These are phyloP conservation scores for Leptonema lineaticorne DNA, from an alignment of 1,140 invertebrate species.

Conservation along the genomic window DNA sequence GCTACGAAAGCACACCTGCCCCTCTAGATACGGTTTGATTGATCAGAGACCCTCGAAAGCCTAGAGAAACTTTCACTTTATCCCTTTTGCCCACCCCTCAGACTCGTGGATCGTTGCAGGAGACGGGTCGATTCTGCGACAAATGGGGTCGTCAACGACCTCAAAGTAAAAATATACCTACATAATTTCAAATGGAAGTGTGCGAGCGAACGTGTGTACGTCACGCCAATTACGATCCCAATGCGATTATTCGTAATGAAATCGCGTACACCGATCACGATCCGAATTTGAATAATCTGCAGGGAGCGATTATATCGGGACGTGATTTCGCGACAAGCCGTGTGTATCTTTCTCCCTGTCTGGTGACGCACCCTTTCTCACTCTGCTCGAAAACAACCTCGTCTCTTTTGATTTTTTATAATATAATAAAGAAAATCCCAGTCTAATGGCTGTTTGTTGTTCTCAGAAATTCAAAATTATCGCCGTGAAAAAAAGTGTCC, in stretches of 20 bases:
- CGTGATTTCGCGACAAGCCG: slow-evolving; percentile 11
- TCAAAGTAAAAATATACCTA: background rate
- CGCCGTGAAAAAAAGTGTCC: too few species aligned
- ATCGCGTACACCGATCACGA: slow-evolving; percentile 17
- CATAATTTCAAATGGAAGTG: too few species aligned
- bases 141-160: background rate
- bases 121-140: background rate
- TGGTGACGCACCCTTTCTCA: too few species aligned
- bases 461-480: too few species aligned
- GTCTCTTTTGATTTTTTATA: too few species aligned
- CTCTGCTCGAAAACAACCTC: too few species aligned
- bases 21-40: background rate
- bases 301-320: slow-evolving; percentile 12
- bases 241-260: slow-evolving; percentile 15
- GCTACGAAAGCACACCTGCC: background rate
- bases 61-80: background rate
- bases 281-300: slow-evolving; percentile 16
- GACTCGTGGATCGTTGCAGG: too few species aligned
- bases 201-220: background rate
- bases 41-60: background rate
- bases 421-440: too few species aligned
- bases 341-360: too few species aligned
- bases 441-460: too few species aligned
- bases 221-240: slow-evolving; percentile 5
- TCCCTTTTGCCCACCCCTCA: too few species aligned